Evolutionary conservation across 2,888 invertebrate species (phyloP), one percentile per base, ranked within the genome.

Genomic region (Cephalotes varians): DNA sequence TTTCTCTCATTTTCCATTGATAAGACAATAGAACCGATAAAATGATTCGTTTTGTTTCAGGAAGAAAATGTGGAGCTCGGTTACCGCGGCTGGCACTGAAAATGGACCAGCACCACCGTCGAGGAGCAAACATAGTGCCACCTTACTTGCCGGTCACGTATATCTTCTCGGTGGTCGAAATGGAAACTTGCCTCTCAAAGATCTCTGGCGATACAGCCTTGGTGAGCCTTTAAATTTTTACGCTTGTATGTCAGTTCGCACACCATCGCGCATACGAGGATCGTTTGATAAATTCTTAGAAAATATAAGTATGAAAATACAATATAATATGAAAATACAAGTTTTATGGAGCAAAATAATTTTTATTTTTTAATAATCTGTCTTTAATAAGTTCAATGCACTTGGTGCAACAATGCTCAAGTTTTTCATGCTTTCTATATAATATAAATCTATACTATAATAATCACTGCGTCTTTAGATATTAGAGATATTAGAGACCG

Each of bases 101-200:
- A 95, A 95, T 88, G 95, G 94, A 87, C 95, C 95, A 62, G 95
- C 95, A 90, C 97, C 97, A 72, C 96, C 96, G 64, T 96, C 97
- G n/a, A 96, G 98, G 86, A 96, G 96, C 92, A 98, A 98, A 95
- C 98, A 98, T 95, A 97, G 98, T 72, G 97, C 97, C 85, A 97
- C 98, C 88, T 95, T 97, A 88, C 96, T 97, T 88, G 97, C 96
- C 64, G 97, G 97, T n/a, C 95, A 96, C 94, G 96, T 98, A 85
- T 98, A 98, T 94, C 96, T 98, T 88, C 96, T 97, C 88, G 98
- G 98, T 18, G 98, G 98, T n/a, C 95, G 98, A 67, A 98, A 98
- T 93, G 97, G 97, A 28, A 96, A 97, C 91, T 95, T 97, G 89
- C 98, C 98, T 4, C 96, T 98, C 83, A 96, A 97, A 93, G 98